Percentiles rank a stretch among this genome's conserved stretches.
Evolutionary conservation across 2,797 vertebrate genomes (phyloP).

Genomic region (Falco naumanni): DNA sequence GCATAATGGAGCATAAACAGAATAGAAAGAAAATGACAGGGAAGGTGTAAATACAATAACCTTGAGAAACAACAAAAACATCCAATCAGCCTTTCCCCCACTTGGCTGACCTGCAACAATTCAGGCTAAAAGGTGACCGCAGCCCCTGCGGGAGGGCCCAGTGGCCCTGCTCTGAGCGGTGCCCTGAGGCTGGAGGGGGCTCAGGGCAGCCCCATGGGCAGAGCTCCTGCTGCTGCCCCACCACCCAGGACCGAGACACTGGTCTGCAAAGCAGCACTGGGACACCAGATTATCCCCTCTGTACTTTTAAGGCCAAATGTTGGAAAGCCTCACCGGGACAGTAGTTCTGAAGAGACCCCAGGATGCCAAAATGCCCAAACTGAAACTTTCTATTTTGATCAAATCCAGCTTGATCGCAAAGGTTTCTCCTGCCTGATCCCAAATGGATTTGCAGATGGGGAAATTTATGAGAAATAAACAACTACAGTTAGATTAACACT

Average conservation of each 20-base stretch:
- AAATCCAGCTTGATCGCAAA: not conserved
- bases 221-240: not conserved
- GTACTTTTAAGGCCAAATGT: accelerated
- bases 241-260: accelerated
- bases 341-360: not conserved
- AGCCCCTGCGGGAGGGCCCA: accelerated
- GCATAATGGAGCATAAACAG: not conserved
- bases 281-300: not conserved
- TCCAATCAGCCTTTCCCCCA: not conserved
- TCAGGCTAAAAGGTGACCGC: not conserved
- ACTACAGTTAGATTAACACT: conserved; percentile 20
- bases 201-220: not conserved
- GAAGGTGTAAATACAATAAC: not conserved
- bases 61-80: not conserved
- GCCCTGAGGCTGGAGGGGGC: not conserved
- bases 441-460: not conserved
- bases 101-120: not conserved
- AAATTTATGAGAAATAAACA: conserved; percentile 17
- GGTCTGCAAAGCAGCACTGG: not conserved
- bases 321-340: not conserved
- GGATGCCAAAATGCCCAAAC: not conserved
- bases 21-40: not conserved
- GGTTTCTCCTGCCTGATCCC: not conserved
- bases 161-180: not conserved
- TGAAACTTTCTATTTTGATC: not conserved